Base-by-base conservation (phyloP, 1,140 invertebrate genomes). In the Polypedilum pembai region DNA sequence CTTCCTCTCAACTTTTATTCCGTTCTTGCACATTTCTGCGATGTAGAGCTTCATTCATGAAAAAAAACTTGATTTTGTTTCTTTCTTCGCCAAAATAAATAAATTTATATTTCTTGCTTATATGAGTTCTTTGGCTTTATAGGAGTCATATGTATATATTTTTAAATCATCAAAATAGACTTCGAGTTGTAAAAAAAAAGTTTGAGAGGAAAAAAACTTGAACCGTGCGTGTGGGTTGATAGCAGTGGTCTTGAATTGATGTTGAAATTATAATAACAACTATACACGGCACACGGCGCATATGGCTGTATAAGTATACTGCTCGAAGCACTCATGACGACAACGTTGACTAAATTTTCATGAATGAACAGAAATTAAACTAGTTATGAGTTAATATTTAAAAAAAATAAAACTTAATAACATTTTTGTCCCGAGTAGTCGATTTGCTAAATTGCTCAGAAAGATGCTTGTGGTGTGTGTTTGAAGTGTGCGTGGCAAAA, bases 201-300 rank as follows among this genome's bases (percentile, higher is more conserved):
- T 33, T 33, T 33, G 24, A 33, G 24, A 69, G 65, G 17, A 69
- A 66, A 66, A 66, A 66, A 66, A n/a, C 17, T 69, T 20, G 20
- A 18, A 69, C 65, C 18, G 20, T 69, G 17, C 65, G 65, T 69
- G 65, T 69, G 65, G 65, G 65, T 69, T 69, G 65, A 69, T 21
- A 21, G 65, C 65, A 69, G 20, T 69, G 65, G 65, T 69, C 65
- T 69, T 69, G 65, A 69, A 69, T 20, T 18, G 65, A 69, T 21
- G 65, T 69, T 69, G 65, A 69, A 69, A 69, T 69, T 69, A 69
- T 69, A 18, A 69, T 69, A 69, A 69, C 18, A 18, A 69, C 65
- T 18, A 18, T 18, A 69, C n/a, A n/a, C 45, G n/a, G 45, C 45
- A 56, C 45, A 56, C 45, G 45, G 45, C 12, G n/a, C 45, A 56